Base-by-base conservation (phyloP, 2,888 invertebrate species). In the Phorcus lineatus region DNA sequence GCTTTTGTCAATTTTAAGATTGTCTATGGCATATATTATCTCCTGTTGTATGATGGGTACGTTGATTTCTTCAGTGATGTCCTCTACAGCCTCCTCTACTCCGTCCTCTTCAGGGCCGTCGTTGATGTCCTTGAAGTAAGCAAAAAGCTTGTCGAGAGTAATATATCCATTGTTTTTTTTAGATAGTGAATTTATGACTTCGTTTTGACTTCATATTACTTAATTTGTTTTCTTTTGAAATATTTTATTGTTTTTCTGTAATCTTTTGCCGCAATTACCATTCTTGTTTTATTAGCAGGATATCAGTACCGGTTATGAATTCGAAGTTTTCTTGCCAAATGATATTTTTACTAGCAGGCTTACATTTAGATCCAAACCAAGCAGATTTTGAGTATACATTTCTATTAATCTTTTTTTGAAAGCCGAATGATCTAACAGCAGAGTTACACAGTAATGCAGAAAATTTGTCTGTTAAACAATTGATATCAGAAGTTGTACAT, bases 81-180 rank as follows among this genome's bases (percentile, higher is more conserved):
- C 47, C 17, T 19, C 74, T 7, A 36, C 74, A 16, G 22, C 74
- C n/a, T 77, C 36, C 31, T 54, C 53, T 19, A 22, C 75, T 36
- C n/a, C 74, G 19, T 74, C 74, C 3, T 74, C 74, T 19, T 74
- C 74, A 16, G 36, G 40, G 22, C 47, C 74, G 40, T 74, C 74
- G 19, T 74, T 47, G n/a, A 40, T 40, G 16, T 36, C 47, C 40
- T 74, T 47, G 74, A 19, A 36, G 47, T 74, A 36, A 40, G n/a
- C 74, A 47, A 40, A 36, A n/a, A n/a, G 16, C n/a, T 74, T 47
- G 22, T 74, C 74, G 22, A 40, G 40, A 40, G 22, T 11, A 40
- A 4, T 47, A 17, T 74, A 11, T 36, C n/a, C 28, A 3, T 70
- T 40, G 11, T 24, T 17, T 54, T 54, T 54, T 6, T 19, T 54